Conservation (phyloP, 2,113 vertebrate genomes). For the Jacana jacana region DNA sequence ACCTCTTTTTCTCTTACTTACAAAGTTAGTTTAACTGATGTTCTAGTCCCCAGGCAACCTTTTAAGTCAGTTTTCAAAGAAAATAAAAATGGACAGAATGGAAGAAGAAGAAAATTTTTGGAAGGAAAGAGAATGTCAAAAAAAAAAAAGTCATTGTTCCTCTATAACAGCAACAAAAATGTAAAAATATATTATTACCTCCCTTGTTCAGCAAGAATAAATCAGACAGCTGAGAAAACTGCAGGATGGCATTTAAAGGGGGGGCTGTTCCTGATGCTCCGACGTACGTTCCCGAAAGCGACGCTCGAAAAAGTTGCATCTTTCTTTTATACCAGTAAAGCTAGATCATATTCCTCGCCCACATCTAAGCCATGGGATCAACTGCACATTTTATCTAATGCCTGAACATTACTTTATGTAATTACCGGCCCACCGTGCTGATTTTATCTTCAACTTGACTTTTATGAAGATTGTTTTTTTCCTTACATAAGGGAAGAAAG, state of each 20-base stretch:
- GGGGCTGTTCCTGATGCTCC: not conserved
- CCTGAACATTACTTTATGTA: conserved; percentile 67
- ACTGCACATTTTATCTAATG: conserved; percentile 65
- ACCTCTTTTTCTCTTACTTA: not conserved
- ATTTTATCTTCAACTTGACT: conserved; percentile 72
- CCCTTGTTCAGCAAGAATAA: conserved; percentile 17
- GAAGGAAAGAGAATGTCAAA: not conserved
- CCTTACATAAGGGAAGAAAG: conserved; percentile 63
- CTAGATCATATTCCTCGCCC: conserved; percentile 43
- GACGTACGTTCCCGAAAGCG: not conserved
- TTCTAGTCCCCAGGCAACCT: not conserved
- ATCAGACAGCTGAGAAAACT: conserved; percentile 29
- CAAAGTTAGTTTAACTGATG: not conserved
- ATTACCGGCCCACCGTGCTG: conserved; percentile 73
- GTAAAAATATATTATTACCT: conserved; percentile 67
- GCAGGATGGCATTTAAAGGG: conserved; percentile 13
- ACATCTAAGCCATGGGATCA: conserved; percentile 77
- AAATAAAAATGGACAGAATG: not conserved
- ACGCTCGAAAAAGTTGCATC: conserved; percentile 23
- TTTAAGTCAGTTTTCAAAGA: not conserved
- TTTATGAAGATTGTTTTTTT: conserved; percentile 47
- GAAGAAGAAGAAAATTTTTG: not conserved
- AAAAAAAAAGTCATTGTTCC: not conserved
- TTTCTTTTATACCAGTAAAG: conserved; percentile 71
- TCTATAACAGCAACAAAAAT: not conserved